phyloP scores from a whole-genome alignment of 2,113 vertebrate species.

The Antennarius striatus region DNA sequence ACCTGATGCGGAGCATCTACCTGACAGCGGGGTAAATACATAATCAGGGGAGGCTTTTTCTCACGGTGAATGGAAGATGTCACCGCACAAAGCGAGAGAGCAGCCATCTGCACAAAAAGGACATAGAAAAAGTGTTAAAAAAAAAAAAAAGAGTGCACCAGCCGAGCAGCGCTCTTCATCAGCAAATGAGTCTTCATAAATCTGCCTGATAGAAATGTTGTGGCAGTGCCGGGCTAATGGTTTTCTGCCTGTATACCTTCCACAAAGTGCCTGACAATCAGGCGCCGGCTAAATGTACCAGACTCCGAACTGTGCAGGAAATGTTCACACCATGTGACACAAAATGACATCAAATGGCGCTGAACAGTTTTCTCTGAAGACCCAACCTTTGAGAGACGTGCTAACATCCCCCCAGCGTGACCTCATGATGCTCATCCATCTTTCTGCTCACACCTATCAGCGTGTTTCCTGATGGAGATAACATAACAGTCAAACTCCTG shows the following conservation, averaged over 20 bases:
- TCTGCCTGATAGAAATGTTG: constrained; percentile 42
- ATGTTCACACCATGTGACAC: constrained; percentile 11
- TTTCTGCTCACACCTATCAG: constrained; percentile 32
- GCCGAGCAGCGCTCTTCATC: constrained; percentile 21
- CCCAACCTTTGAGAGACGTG: constrained; percentile 26
- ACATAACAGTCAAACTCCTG: constrained; percentile 11
- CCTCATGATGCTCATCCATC: constrained; percentile 31
- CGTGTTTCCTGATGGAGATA: constrained; percentile 30
- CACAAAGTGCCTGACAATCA: constrained; percentile 12
- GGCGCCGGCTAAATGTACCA: not conserved
- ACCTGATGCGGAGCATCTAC: constrained; percentile 22
- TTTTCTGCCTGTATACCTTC: constrained; percentile 28
- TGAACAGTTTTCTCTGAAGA: constrained; percentile 30
- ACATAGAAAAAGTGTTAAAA: constrained; percentile 9
- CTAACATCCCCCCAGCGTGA: constrained; percentile 5
- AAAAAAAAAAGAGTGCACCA: constrained; percentile 3
- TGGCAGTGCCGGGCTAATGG: constrained; percentile 36
- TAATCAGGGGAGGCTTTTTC: not conserved
- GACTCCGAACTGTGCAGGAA: constrained; percentile 25
- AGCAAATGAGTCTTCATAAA: constrained; percentile 37
- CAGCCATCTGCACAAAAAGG: constrained; percentile 1
- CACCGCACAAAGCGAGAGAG: constrained; percentile 7
- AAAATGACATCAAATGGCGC: constrained; percentile 7
- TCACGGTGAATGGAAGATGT: not conserved
- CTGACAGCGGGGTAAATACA: constrained; percentile 7